Base-by-base conservation (phyloP, 2,888 invertebrate species). In the Lithophane socia region DNA sequence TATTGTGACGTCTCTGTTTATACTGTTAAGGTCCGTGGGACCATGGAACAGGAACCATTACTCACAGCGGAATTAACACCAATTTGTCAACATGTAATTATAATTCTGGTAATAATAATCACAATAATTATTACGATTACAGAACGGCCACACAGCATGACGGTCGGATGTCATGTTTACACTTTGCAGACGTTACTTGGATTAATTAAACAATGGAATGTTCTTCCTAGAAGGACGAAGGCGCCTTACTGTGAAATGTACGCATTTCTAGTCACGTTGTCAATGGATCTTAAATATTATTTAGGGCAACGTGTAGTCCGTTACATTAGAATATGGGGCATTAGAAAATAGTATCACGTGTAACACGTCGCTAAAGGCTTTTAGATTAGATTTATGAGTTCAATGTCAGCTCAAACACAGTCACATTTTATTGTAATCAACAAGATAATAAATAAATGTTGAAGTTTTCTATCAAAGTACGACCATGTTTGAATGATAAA, bases 201-300 rank as follows among this genome's bases (percentile, higher is more conserved):
- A 83, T 87, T 88, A 88, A 88, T 88, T 88, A 84, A 75, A 84
- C 86, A 79, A 83, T 83, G 87, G 87, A 88, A 87, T 88, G 81
- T 75, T n/a, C 54, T 88, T 88, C 80, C 69, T 83, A 78, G 84
- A 88, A 88, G 65, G 49, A 75, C 71, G 76, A 16, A 82, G 79
- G 73, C 77, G 75, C 68, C 85, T 73, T 77, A 78, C 74, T 80
- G 71, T 79, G 73, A 79, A 76, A 68, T 68, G 68, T 73, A 77
- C 71, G 77, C 73, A 73, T 80, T 85, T 85, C 69, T 63, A 63
- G 75, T 87, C 77, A 83, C 80, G 83, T 75, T 73, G 24, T 71
- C 67, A 74, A 70, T 42, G 72, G 49, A 68, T 78, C 78, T 82
- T 74, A 80, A 72, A 69, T 75, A 65, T 74, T 85, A 85, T 85